A percentile compares a stretch with the other conserved stretches of the same genome.
Evolutionary conservation across 2,113 vertebrate genomes (phyloP).

Genomic region (Patagioenas fasciata): DNA sequence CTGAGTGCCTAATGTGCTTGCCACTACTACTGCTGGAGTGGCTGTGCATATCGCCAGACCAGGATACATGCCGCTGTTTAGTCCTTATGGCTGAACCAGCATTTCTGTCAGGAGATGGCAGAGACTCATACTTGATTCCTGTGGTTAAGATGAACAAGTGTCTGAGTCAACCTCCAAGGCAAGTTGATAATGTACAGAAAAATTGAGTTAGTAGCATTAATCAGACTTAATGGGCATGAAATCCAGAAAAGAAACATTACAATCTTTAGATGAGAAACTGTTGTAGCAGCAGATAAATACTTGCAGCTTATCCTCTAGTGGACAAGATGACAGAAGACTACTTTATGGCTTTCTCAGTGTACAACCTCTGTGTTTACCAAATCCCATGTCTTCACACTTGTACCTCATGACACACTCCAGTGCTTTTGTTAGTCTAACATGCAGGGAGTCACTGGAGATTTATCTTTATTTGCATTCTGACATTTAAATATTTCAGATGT

Average conservation of each 20-base stretch:
- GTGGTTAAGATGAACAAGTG: background rate
- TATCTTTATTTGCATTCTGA: background rate
- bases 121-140: background rate
- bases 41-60: rapidly evolving
- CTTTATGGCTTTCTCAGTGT: background rate
- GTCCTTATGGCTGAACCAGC: background rate
- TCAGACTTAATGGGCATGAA: background rate
- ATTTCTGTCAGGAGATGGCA: background rate
- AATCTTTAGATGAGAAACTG: background rate
- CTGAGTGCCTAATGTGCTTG: rapidly evolving
- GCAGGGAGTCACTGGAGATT: background rate
- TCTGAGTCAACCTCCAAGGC: background rate
- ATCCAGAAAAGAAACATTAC: background rate
- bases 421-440: background rate
- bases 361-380: background rate
- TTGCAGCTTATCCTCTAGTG: background rate
- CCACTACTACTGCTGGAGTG: background rate
- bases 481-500: background rate
- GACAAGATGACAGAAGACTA: background rate
- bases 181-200: background rate
- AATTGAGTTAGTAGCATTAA: background rate
- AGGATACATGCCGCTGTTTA: background rate
- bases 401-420: background rate
- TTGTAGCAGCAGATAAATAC: background rate
- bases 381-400: background rate